A percentile compares a stretch with the other conserved stretches of the same genome.
Conservation (phyloP, 1,140 invertebrate genomes). For the Nomia melanderi region DNA sequence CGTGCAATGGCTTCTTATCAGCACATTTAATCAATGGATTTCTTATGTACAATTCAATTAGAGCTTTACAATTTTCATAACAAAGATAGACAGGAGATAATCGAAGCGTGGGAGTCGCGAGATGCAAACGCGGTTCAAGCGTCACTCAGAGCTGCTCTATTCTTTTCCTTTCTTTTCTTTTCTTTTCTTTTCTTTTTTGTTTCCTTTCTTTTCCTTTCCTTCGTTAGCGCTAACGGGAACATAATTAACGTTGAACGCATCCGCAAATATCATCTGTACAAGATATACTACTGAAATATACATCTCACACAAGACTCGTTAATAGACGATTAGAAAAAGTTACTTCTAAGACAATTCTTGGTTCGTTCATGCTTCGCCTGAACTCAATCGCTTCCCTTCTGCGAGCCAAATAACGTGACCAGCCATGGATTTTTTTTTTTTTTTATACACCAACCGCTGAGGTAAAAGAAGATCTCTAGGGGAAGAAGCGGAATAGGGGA, state of each 20-base stretch:
- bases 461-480: slow-evolving; percentile 46
- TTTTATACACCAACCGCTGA: slow-evolving; percentile 47
- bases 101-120: slow-evolving; percentile 22
- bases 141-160: slow-evolving; percentile 41
- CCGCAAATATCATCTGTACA: slow-evolving; percentile 59
- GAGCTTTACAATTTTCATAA: slow-evolving; percentile 57
- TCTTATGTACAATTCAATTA: slow-evolving; percentile 68
- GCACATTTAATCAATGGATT: slow-evolving; percentile 54
- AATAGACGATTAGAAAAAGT: slow-evolving; percentile 53
- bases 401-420: slow-evolving; percentile 44
- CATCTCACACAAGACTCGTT: slow-evolving; percentile 60
- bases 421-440: slow-evolving; percentile 72
- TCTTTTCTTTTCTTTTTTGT: no score
- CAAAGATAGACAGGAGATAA: slow-evolving; percentile 20
- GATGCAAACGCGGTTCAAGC: slow-evolving; percentile 23
- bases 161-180: neutral
- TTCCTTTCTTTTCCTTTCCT: slow-evolving; percentile 13
- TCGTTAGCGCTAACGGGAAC: slow-evolving; percentile 35
- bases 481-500: slow-evolving; percentile 15
- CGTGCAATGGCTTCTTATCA: slow-evolving; percentile 42
- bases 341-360: slow-evolving; percentile 17
- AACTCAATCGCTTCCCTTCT: slow-evolving; percentile 19
- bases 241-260: slow-evolving; percentile 47
- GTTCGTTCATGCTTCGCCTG: slow-evolving; percentile 1
- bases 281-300: slow-evolving; percentile 63